phyloP scores from a whole-genome alignment of 2,888 invertebrate genomes.

The Calameuta idolon region DNA sequence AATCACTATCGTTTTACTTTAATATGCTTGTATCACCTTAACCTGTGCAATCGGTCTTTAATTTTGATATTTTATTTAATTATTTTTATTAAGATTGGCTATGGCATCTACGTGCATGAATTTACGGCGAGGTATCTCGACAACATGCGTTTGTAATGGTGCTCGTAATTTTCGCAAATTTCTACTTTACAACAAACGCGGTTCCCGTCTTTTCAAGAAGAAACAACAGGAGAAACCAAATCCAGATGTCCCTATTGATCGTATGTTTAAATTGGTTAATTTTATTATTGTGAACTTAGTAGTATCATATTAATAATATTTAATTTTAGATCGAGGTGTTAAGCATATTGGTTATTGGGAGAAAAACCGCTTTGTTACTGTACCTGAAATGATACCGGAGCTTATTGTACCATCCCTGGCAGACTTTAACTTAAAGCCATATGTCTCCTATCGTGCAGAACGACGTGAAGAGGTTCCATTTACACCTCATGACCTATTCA shows the following conservation, averaged over 20 bases:
- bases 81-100: not conserved
- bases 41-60: not conserved
- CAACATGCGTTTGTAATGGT: constrained; percentile 70
- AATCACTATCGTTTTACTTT: not conserved
- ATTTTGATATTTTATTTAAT: not conserved
- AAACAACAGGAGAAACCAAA: constrained; percentile 70
- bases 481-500: constrained; percentile 85
- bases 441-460: constrained; percentile 87
- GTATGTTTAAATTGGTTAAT: constrained; percentile 61
- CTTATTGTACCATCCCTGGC: constrained; percentile 91
- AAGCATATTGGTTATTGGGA: constrained; percentile 73
- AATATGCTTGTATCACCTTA: not conserved
- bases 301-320: constrained; percentile 6
- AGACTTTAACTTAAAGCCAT: constrained; percentile 88
- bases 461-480: constrained; percentile 83
- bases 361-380: constrained; percentile 71
- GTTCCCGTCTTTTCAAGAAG: constrained; percentile 76
- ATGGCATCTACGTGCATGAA: constrained; percentile 53
- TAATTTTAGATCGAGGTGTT: constrained; percentile 75
- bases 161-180: constrained; percentile 89
- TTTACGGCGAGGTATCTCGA: constrained; percentile 69
- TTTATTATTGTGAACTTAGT: constrained; percentile 8
- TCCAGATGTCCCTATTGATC: constrained; percentile 77
- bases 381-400: constrained; percentile 93
- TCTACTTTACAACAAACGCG: constrained; percentile 80